phyloP scores from a whole-genome alignment of 2,888 invertebrate genomes.

The Xanthia icteritia region DNA sequence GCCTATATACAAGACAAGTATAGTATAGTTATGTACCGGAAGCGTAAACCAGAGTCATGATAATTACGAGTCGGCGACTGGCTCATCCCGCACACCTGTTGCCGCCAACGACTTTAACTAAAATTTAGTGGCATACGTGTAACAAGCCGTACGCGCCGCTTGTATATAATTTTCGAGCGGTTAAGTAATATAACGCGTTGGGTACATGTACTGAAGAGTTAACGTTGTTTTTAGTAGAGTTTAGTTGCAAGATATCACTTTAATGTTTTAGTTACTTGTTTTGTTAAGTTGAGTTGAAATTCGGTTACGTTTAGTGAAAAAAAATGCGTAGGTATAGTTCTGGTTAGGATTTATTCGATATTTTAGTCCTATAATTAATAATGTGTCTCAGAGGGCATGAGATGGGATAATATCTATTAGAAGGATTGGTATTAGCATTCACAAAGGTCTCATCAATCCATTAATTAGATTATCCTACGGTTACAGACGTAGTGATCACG shows the following conservation, averaged over 20 bases:
- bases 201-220: conserved; percentile 68
- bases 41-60: conserved; percentile 79
- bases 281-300: conserved; percentile 33
- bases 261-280: conserved; percentile 56
- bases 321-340: neutral
- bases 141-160: conserved; percentile 82
- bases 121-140: conserved; percentile 88
- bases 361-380: conserved; percentile 19
- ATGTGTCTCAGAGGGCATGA: neutral
- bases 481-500: conserved; percentile 11
- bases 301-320: neutral
- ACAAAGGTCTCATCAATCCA: conserved; percentile 20
- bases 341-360: neutral
- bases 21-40: conserved; percentile 41
- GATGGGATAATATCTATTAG: conserved; percentile 18
- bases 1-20: conserved; percentile 26
- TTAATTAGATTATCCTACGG: conserved; percentile 16
- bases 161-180: conserved; percentile 86
- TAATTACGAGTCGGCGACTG: conserved; percentile 85
- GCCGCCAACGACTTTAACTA: conserved; percentile 86
- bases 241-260: conserved; percentile 59
- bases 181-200: conserved; percentile 82
- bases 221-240: conserved; percentile 70
- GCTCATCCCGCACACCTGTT: conserved; percentile 88
- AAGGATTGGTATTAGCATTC: conserved; percentile 20